phyloP scores from a whole-genome alignment of 1,140 invertebrate genomes.

The Schlechtendalia chinensis region DNA sequence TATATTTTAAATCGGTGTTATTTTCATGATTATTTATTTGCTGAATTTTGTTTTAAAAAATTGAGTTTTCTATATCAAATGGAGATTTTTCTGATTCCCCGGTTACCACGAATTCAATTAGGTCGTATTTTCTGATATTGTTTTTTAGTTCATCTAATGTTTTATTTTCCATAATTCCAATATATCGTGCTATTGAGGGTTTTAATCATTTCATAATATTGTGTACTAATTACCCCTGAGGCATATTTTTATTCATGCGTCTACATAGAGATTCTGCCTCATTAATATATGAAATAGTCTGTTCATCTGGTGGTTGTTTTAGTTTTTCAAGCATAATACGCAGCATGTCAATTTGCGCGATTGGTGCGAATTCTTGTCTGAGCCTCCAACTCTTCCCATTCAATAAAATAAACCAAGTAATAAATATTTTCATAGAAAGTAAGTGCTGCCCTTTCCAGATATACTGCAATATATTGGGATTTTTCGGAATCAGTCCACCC shows the following conservation, averaged over 20 bases:
- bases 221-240: neutral
- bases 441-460: neutral
- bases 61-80: neutral
- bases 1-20: neutral
- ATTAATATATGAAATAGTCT: neutral
- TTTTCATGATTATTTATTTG: neutral
- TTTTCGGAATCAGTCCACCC: neutral
- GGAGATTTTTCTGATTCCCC: neutral
- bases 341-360: neutral
- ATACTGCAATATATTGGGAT: neutral
- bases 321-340: neutral
- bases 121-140: neutral
- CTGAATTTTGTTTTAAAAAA: neutral
- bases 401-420: neutral
- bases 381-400: neutral
- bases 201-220: neutral
- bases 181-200: neutral
- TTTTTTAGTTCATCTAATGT: neutral
- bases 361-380: neutral
- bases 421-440: neutral
- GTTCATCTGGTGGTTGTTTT: neutral
- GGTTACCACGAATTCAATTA: neutral
- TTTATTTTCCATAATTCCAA: neutral
- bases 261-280: neutral
- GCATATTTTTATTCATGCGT: neutral